Base-by-base conservation (phyloP, 2,888 invertebrate species). In the Proisotoma minuta region DNA sequence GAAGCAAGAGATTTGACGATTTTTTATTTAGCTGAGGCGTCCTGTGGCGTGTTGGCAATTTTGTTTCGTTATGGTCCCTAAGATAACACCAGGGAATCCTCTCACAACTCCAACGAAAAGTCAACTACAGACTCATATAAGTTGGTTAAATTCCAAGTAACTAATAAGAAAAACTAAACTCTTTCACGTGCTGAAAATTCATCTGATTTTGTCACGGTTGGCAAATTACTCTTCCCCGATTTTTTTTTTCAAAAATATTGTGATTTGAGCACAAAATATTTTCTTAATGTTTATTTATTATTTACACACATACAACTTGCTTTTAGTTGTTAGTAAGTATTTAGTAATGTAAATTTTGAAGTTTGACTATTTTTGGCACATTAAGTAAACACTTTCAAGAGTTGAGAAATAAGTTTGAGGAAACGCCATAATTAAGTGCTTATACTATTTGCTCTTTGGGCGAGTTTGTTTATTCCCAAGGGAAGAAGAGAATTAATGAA, bases 11-110 rank as follows among this genome's bases (percentile, higher is more conserved):
- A 52, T 52, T 52, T 52, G 52, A 52, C 52, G 28, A 52, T 52
- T 52, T 52, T 52, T 52, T 18, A 28, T 52, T 52, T 52, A 28
- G 52, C 52, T 4, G n/a, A 24, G 52, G 28, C 52, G 20, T 52
- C 52, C 52, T 52, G 52, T 28, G 27, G 52, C 20, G 52, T 52
- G 8, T 29, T 52, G 5, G 52, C 52, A 52, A 52, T 52, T 52
- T 52, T 10, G 23, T 52, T n/a, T 26, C 23, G 52, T 29, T 52
- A 23, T 29, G 29, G 52, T 43, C 15, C 4, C 18, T 18, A 43
- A 43, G 5, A 43, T 43, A 43, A 43, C 43, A 18, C 43, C 43
- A 43, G 43, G 43, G 43, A 43, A 43, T 43, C 43, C 43, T 15
- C n/a, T n/a, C n/a, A n/a, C n/a, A n/a, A n/a, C n/a, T n/a, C n/a